These are phyloP conservation scores for Catharus bicknelli DNA, from an alignment of 2,113 vertebrate genomes.

Conservation along the genomic window DNA sequence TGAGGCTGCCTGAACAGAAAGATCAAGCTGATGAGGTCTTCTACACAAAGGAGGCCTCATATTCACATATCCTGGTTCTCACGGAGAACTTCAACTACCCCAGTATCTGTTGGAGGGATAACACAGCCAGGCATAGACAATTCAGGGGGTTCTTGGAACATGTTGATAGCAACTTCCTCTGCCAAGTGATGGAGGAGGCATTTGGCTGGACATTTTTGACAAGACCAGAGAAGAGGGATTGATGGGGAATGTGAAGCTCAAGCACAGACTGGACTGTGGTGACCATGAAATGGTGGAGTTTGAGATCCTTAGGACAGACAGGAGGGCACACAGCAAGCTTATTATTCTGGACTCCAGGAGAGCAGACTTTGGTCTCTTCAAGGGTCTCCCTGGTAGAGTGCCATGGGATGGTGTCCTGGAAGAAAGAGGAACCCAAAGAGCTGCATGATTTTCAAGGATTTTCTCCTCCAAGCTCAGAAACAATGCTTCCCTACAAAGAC, in stretches of 20 bases:
- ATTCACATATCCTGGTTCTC: not conserved
- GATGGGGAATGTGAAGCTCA: not conserved
- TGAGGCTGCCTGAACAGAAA: not conserved
- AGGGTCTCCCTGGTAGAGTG: not conserved
- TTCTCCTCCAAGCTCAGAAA: not conserved
- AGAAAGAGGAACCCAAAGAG: not conserved
- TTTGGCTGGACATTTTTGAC: not conserved
- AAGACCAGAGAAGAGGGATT: fast-evolving
- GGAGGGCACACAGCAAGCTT: not conserved
- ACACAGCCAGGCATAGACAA: fast-evolving
- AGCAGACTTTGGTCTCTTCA: not conserved
- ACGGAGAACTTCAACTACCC: not conserved
- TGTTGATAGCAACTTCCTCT: not conserved
- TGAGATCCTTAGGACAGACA: not conserved
- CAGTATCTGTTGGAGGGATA: not conserved
- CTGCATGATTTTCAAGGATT: not conserved
- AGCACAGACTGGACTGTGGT: not conserved
- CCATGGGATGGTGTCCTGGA: not conserved
- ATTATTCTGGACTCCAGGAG: not conserved
- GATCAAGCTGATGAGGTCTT: not conserved
- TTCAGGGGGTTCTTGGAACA: not conserved
- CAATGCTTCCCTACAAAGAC: not conserved
- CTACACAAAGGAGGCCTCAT: not conserved
- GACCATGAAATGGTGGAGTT: not conserved
- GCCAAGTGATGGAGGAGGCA: not conserved